These are phyloP conservation scores for Heteronetta atricapilla DNA, from an alignment of 2,113 vertebrate species.

Conservation along the genomic window DNA sequence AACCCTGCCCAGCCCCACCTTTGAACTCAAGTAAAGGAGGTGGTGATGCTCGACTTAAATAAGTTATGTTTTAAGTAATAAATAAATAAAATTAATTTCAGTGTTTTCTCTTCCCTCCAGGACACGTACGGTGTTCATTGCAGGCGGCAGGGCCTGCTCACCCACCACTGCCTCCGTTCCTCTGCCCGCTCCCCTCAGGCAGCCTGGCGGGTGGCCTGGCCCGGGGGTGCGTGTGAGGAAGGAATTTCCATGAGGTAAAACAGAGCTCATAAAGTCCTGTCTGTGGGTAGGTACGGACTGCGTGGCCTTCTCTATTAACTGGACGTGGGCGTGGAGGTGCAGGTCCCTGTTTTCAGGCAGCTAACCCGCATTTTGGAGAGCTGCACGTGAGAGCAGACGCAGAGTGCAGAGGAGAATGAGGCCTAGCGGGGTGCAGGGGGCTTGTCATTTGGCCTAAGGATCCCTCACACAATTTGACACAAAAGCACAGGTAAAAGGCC, in stretches of 20 bases:
- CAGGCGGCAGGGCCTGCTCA: not conserved
- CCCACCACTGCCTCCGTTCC: too few relatives aligned
- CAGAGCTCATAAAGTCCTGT: rapidly evolving
- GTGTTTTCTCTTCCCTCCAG: not conserved
- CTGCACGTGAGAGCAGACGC: rapidly evolving
- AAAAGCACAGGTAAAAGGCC: not conserved
- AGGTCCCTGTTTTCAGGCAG: rapidly evolving
- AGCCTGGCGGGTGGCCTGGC: rapidly evolving
- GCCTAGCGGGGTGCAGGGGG: not conserved
- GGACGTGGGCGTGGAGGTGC: rapidly evolving
- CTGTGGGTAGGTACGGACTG: not conserved
- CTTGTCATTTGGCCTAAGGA: not conserved
- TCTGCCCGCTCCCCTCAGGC: not conserved
- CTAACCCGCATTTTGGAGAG: rapidly evolving
- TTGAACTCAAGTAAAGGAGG: not conserved
- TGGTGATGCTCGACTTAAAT: not conserved
- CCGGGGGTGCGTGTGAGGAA: rapidly evolving
- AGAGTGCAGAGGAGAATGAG: rapidly evolving
- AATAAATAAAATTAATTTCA: not conserved
- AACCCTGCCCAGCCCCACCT: too few relatives aligned
- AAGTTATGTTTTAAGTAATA: not conserved
- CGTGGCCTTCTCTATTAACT: rapidly evolving
- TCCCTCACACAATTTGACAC: rapidly evolving
- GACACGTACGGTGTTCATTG: rapidly evolving
- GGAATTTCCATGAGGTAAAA: not conserved